Evolutionary conservation across 2,113 vertebrate species (phyloP), one percentile per base, ranked within the genome.

Genomic region (Pachycephala philippinensis): DNA sequence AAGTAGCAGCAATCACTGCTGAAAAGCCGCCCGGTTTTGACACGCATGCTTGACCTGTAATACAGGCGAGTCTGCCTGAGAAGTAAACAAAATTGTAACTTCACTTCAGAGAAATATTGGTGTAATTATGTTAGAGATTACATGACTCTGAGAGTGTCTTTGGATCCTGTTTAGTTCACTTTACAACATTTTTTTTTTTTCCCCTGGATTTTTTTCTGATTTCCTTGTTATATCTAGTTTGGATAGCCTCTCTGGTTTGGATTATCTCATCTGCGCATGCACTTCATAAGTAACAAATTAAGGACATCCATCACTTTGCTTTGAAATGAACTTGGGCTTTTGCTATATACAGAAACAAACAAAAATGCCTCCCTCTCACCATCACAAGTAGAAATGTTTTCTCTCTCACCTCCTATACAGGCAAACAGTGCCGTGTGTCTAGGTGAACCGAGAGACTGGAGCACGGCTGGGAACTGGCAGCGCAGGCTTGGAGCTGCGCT

Each of bases 41-140:
- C 89, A 91, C 7, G 31, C 7, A 11, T 84, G 90, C 92, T 97
- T 97, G 94, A 97, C 95, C 91, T 97, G 76, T 85, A 91, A 92
- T 93, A 89, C 69, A 93, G 90, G 70, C 53, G 63, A 93, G 52
- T 61, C 90, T 93, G 71, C 77, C 94, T 89, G 84, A 97, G 94
- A 96, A 97, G 91, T 96, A 97, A 98, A 96, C 81, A 91, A 90
- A 97, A 96, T 54, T 93, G 65, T 68, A 97, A 77, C 83, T 98
- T 97, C 81, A 91, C 72, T 96, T 94, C 85, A 90, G 93, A 97
- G 95, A 96, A 96, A 95, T 96, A 97, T 74, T 60, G 63, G 92
- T 90, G 74, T 93, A 97, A 97, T 97, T 97, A 95, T 77, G 79
- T 84, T 93, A 57, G 84, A 79, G 90, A 80, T 75, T 96, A 76